A percentile compares a stretch with the other conserved stretches of the same genome.
These are phyloP conservation scores for Pseudomyrmex gracilis DNA, from an alignment of 1,140 invertebrate genomes.

Conservation along the genomic window DNA sequence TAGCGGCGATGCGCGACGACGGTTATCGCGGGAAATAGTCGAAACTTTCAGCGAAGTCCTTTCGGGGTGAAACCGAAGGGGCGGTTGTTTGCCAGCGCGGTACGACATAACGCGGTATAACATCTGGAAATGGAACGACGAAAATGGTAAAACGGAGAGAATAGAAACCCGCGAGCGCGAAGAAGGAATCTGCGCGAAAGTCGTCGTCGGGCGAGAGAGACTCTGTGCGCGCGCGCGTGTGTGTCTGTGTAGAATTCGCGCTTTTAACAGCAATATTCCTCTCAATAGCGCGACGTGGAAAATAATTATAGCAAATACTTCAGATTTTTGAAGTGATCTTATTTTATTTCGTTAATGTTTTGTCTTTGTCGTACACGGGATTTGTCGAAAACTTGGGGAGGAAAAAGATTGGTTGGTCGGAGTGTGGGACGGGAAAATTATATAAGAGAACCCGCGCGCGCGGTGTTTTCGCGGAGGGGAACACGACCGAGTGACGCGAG, in stretches of 20 bases:
- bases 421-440: slow-evolving; percentile 34
- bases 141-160: slow-evolving; percentile 62
- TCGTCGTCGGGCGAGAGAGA: background rate
- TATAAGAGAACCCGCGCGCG: slow-evolving; percentile 50
- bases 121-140: slow-evolving; percentile 52
- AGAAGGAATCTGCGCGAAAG: background rate
- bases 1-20: slow-evolving; percentile 45
- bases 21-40: slow-evolving; percentile 67
- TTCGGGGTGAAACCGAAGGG: slow-evolving; percentile 48
- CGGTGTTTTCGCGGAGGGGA: slow-evolving; percentile 57
- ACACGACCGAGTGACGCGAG: slow-evolving; percentile 41
- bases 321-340: too few relatives aligned
- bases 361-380: background rate
- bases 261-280: background rate
- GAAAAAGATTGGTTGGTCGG: background rate
- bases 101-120: slow-evolving; percentile 50
- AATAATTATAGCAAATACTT: too few relatives aligned
- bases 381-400: background rate
- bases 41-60: slow-evolving; percentile 63
- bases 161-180: slow-evolving; percentile 35
- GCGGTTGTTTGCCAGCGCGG: slow-evolving; percentile 57
- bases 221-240: too few relatives aligned
- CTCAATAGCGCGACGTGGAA: too few relatives aligned
- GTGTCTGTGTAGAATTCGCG: background rate
- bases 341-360: too few relatives aligned